Evolutionary conservation across 1,140 invertebrate species (phyloP).

Genomic region (Pogonomyrmex californicus): DNA sequence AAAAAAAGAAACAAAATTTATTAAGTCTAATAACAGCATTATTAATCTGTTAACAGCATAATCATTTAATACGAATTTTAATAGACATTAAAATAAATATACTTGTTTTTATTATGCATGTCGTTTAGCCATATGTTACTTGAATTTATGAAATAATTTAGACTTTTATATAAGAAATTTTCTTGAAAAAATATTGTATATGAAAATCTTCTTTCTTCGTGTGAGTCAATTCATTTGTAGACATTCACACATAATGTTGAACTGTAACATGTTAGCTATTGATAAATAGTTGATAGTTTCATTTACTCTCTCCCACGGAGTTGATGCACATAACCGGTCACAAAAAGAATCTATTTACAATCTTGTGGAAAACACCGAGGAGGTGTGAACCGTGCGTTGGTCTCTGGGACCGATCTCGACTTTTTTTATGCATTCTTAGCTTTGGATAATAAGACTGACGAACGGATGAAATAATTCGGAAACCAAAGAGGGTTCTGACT

Average conservation of each 20-base stretch:
- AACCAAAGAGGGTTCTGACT: conserved; percentile 55
- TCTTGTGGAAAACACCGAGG: conserved; percentile 64
- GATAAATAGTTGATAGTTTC: conserved; percentile 1
- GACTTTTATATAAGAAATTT: conserved; percentile 4
- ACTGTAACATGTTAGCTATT: not conserved
- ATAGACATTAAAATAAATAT: conserved; percentile 1
- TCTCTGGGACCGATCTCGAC: conserved; percentile 47
- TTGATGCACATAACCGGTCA: conserved; percentile 9
- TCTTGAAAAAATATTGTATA: not conserved
- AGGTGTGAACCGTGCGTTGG: conserved; percentile 75
- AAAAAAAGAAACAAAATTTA: not conserved
- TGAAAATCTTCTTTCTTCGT: not conserved
- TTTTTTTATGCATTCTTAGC: conserved; percentile 46
- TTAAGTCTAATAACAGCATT: not conserved
- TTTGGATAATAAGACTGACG: conserved; percentile 64
- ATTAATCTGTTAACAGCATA: not conserved
- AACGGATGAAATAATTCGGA: conserved; percentile 68
- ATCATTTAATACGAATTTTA: not conserved
- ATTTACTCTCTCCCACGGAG: conserved; percentile 63
- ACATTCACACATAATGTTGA: not conserved
- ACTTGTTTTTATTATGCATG: not conserved
- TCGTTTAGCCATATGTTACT: not conserved
- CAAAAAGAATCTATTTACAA: conserved; percentile 72
- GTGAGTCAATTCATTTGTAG: not conserved
- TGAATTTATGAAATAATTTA: conserved; percentile 7